Evolutionary conservation across 2,888 invertebrate genomes (phyloP).

Genomic region (Escarpia spicata): DNA sequence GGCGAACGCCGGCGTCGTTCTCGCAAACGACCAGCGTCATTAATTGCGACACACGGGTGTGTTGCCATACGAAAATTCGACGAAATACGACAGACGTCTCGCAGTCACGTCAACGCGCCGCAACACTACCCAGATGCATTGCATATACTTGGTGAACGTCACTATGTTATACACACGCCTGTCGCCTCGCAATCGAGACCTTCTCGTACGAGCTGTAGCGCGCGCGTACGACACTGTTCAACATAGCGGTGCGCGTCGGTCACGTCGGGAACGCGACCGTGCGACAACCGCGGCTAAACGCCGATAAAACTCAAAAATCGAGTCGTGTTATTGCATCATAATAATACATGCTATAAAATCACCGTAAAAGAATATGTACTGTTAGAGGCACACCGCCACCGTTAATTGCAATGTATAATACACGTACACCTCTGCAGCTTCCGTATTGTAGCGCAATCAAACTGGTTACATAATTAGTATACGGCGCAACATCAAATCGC

Average conservation of each 20-base stretch:
- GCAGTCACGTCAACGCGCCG: neutral
- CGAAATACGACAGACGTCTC: neutral
- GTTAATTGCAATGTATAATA: neutral
- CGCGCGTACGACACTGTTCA: neutral
- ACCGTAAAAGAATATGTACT: neutral
- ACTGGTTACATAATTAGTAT: neutral
- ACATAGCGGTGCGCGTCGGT: neutral
- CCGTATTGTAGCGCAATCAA: neutral
- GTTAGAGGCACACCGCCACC: neutral
- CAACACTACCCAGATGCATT: neutral
- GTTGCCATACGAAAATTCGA: neutral
- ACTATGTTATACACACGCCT: neutral
- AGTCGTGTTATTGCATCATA: neutral
- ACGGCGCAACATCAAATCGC: neutral
- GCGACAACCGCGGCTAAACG: neutral
- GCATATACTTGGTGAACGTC: neutral
- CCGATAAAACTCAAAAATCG: neutral
- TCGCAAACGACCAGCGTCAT: neutral
- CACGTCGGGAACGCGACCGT: neutral
- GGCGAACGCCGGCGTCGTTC: neutral
- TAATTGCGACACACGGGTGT: constrained; percentile 1
- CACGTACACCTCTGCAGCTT: neutral
- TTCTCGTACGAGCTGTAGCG: neutral
- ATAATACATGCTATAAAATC: neutral
- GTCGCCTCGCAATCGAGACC: neutral